phyloP scores from a whole-genome alignment of 2,797 vertebrate genomes.

The Steatocranus sp. region DNA sequence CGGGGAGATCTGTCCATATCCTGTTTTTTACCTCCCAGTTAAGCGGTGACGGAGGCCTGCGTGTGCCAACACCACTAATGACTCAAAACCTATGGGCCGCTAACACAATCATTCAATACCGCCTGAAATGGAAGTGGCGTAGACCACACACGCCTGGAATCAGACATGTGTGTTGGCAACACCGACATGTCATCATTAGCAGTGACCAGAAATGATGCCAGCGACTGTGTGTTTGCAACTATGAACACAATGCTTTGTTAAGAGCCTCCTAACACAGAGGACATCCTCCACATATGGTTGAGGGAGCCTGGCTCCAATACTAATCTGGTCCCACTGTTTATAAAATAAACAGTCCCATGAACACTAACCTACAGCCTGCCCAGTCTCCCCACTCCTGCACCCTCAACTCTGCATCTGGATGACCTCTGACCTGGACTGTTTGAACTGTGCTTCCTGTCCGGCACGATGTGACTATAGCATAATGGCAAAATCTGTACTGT shows the following conservation, averaged over 20 bases:
- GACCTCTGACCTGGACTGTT: conserved; percentile 64
- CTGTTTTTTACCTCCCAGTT: conserved; percentile 63
- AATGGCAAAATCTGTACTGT: conserved; percentile 49
- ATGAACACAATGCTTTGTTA: conserved; percentile 64
- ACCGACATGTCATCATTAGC: conserved; percentile 46
- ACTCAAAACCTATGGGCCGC: conserved; percentile 26
- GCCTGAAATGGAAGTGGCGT: conserved; percentile 38
- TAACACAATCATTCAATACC: conserved; percentile 49
- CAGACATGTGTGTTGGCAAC: conserved; percentile 17
- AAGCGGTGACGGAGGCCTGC: conserved; percentile 11
- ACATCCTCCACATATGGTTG: conserved; percentile 72
- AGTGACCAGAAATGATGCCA: conserved; percentile 49
- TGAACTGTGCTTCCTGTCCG: conserved; percentile 70
- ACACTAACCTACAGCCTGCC: conserved; percentile 52
- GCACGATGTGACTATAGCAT: conserved; percentile 30
- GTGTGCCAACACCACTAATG: conserved; percentile 61
- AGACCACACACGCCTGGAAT: conserved; percentile 30
- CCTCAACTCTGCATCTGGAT: conserved; percentile 64
- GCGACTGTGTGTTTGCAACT: conserved; percentile 31
- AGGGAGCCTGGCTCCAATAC: conserved; percentile 60
- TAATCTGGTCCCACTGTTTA: conserved; percentile 75
- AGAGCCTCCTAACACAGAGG: conserved; percentile 61
- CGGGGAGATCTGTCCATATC: conserved; percentile 54
- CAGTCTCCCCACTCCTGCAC: conserved; percentile 31
- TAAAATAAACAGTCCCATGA: conserved; percentile 71